Evolutionary conservation across 2,113 vertebrate species (phyloP), one percentile per base, ranked within the genome.

Genomic region (Diadophis punctatus): DNA sequence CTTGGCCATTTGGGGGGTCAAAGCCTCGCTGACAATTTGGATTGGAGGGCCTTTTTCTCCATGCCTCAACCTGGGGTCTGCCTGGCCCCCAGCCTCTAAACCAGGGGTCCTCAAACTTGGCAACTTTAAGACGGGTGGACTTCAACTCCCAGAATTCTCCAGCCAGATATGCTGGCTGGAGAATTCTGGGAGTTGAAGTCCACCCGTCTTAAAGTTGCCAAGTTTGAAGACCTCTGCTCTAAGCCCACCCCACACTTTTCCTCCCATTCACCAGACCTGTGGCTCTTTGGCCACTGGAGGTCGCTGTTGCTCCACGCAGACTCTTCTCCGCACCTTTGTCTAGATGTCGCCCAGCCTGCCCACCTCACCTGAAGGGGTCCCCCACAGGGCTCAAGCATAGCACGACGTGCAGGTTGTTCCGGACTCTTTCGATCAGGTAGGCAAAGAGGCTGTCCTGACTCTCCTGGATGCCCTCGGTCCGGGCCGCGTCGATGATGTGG

Each of bases 371-470:
- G 97, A 99, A 99, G 48, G 97, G 96, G 88, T 98, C 98, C 84
- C 98, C 98, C 53, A 98, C 97, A 0, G 98, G 98, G 90, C 98
- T 99, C 96, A 98, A 97, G 92, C 98, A 98, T 52, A 99, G 97
- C 90, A 98, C 96, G 0, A 98, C 97, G 93, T 99, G 98, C 86
- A 99, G 97, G 95, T 99, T 98, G 97, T 97, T 98, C 39, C 98
- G 96, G 90, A 99, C 98, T 7, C 98, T 96, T 95, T 98, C 98
- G 0, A 98, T 98, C 91, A 99, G 97, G 96, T 98, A 98, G 93
- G 96, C 94, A 92, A 98, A 98, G 95, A 99, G 95, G 86, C 98
- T 98, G 74, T 98, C 98, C 0, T 97, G 96, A 1, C 97, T 98
- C 93, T 98, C 98, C 0, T 95, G 34, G 27, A 98, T 94, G 4